A percentile compares a stretch with the other conserved stretches of the same genome.
phyloP scores from a whole-genome alignment of 2,888 invertebrate species.

The Cartodere bifasciata region DNA sequence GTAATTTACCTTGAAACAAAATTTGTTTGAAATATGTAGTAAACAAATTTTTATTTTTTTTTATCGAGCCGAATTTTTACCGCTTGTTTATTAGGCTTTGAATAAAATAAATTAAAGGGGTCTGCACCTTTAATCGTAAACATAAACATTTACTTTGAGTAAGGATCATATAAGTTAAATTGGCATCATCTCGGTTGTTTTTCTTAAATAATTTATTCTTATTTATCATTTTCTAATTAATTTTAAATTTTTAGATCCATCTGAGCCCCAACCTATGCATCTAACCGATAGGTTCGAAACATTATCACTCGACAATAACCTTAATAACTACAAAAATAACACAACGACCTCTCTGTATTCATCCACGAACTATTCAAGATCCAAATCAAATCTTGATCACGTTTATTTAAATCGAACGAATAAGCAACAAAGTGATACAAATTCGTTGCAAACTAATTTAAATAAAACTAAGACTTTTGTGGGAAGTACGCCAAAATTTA shows the following conservation, averaged over 20 bases:
- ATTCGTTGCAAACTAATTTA: constrained; percentile 25
- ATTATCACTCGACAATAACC: constrained; percentile 30
- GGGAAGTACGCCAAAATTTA: constrained; percentile 20
- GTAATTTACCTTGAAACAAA: no score
- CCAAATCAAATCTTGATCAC: constrained; percentile 35
- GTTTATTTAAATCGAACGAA: constrained; percentile 24
- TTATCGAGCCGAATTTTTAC: no score
- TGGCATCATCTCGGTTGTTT: no score
- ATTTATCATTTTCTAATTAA: no score
- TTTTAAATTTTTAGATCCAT: constrained; percentile 37
- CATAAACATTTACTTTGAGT: no score
- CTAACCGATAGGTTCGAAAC: constrained; percentile 29
- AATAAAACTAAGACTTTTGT: constrained; percentile 13
- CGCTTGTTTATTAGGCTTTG: no score
- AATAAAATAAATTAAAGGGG: no score
- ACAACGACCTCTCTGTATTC: constrained; percentile 20
- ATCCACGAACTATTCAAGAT: constrained; percentile 29
- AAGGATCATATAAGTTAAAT: no score
- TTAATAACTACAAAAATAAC: constrained; percentile 26
- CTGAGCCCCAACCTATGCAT: constrained; percentile 37
- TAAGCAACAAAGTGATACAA: constrained; percentile 28
- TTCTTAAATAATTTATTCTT: no score
- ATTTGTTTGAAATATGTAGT: no score
- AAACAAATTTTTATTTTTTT: no score
- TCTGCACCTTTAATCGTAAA: no score